Evolutionary conservation across 2,888 invertebrate species (phyloP), one percentile per base, ranked within the genome.

Genomic region (Gisinianus flammeolus): DNA sequence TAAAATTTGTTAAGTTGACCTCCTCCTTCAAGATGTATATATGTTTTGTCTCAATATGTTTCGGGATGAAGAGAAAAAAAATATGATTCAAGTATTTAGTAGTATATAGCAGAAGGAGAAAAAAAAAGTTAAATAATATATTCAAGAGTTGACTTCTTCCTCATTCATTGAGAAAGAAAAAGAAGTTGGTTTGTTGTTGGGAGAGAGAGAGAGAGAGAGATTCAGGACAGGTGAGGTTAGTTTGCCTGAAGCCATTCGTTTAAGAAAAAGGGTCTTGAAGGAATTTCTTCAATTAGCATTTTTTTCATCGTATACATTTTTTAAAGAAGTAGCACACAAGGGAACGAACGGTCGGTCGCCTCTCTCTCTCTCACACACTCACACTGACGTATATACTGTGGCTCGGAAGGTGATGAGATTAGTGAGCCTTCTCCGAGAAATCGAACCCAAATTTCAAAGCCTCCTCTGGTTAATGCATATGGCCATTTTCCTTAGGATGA

Each of bases 201-300:
- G 28, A 31, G 33, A 26, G 72, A 30, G 54, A 56, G 28, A 30
- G 31, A 22, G 31, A n/a, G 22, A 6, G 54, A 44, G 70, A 76
- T 76, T 76, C 76, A 76, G 76, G 76, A 76, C 76, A 76, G 69
- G 76, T 76, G 76, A 76, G 76, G 76, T 76, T 76, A 76, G 68
- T 70, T 70, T 76, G 76, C 76, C 76, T 68, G 69, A 56, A 70
- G 76, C 69, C n/a, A 58, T 24, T 58, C 8, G 56, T n/a, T 10
- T 4, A n/a, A 24, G 58, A 24, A 2, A 6, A 58, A 58, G 58
- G 22, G 6, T n/a, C 58, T 58, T n/a, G 2, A 58, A 58, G 58
- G 58, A 58, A 58, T 58, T 24, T 24, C 24, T 24, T 58, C 58
- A 58, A 58, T 24, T 24, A 58, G 24, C 44, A 44, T 44, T 44